Evolutionary conservation across 2,797 vertebrate species (phyloP), one percentile per base, ranked within the genome.

Genomic region (Tarsius wallacei): DNA sequence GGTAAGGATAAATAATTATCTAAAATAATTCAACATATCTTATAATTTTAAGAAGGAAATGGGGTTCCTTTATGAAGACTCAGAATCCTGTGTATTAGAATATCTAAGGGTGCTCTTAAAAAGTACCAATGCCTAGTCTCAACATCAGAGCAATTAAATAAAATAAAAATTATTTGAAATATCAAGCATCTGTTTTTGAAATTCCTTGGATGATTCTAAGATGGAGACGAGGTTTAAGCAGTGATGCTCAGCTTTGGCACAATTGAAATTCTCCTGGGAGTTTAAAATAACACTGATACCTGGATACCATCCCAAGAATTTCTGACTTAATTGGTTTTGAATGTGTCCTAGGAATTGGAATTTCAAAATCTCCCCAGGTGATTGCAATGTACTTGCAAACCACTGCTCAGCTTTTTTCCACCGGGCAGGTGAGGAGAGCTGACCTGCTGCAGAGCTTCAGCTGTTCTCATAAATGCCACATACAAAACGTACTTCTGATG

Each of bases 321-420:
- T 71, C n/a, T 64, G 12, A 84, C 71, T 85, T 91, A 77, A 91
- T 86, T 95, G 14, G 0, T 53, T 94, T 91, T 12, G 22, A 9
- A 83, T 78, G 55, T 74, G 16, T 68, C 24, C 7, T 55, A 47
- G 24, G 24, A 28, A 81, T 5, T 74, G 57, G 36, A 42, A 13
- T 88, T 61, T 70, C 26, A 68, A 77, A 70, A 63, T 1, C 15
- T 68, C 31, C 21, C 16, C 19, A 55, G 16, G 42, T 66, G 16
- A 57, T 36, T 78, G 78, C 16, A 87, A 68, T 55, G 4, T 42
- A 42, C 42, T 42, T 42, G 42, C 42, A 12, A 96, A 28, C 21
- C 2, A 59, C 7, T 66, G 26, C 12, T 88, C 88, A 83, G n/a
- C 1, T 82, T 24, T 64, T 19, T 28, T 2, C 7, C 2, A 24